Evolutionary conservation across 2,888 invertebrate species (phyloP).

Genomic region (Galerucella nymphaeae): DNA sequence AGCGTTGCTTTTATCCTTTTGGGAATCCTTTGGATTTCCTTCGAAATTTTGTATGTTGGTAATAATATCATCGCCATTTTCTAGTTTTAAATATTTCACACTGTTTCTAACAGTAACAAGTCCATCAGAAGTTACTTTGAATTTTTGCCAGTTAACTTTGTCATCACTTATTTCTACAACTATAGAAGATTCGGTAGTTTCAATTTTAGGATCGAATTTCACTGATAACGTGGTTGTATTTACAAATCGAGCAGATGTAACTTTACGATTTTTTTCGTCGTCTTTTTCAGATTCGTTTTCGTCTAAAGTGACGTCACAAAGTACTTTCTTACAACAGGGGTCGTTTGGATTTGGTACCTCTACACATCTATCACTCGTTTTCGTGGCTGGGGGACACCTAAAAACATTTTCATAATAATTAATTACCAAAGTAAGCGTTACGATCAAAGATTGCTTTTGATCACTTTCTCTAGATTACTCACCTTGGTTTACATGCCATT

Average conservation of each 20-base stretch:
- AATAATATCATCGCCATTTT: conserved; percentile 59
- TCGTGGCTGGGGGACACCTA: conserved; percentile 72
- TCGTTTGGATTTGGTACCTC: conserved; percentile 85
- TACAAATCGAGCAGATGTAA: conserved; percentile 59
- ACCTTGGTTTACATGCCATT: conserved; percentile 62
- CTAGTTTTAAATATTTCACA: conserved; percentile 59
- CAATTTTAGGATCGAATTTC: conserved; percentile 61
- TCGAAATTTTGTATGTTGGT: conserved; percentile 51
- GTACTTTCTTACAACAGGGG: conserved; percentile 84
- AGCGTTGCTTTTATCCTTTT: conserved; percentile 43
- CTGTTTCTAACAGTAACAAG: conserved; percentile 52
- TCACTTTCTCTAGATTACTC: conserved; percentile 23
- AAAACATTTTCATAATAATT: conserved; percentile 13
- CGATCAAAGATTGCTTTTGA: no score
- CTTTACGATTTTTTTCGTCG: conserved; percentile 54
- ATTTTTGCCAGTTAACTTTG: conserved; percentile 64
- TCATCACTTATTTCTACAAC: conserved; percentile 64
- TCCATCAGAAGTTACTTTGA: conserved; percentile 61
- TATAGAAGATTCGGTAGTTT: conserved; percentile 56
- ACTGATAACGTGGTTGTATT: conserved; percentile 63
- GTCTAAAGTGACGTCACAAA: conserved; percentile 87
- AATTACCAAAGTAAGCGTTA: neutral
- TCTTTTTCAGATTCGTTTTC: conserved; percentile 73
- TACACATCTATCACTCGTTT: conserved; percentile 79
- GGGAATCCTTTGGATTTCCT: conserved; percentile 36